Evolutionary conservation across 92 coral and sea anemone genomes (phyloP).

Genomic region (Bergia sp.): DNA sequence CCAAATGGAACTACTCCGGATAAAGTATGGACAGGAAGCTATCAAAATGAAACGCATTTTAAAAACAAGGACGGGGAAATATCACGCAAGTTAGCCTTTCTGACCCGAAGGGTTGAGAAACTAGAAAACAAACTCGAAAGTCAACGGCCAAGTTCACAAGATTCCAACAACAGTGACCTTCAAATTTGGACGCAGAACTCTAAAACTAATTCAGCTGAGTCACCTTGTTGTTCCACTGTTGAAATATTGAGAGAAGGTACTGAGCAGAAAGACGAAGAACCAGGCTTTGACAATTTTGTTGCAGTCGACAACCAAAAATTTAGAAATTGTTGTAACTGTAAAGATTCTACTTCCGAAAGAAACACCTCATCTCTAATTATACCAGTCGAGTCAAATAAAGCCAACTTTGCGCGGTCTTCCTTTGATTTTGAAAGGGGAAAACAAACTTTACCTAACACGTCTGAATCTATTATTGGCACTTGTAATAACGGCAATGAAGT

Average conservation of each 20-base stretch:
- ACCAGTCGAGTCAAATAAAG: conserved; percentile 78
- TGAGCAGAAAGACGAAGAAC: not conserved
- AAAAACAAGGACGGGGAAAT: conserved; percentile 47
- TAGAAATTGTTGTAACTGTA: conserved; percentile 11
- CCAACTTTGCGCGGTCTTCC: conserved; percentile 21
- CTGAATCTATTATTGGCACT: conserved; percentile 30
- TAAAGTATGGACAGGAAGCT: not conserved
- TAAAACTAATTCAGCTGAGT: not conserved
- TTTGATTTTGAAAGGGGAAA: conserved; percentile 56
- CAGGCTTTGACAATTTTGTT: not conserved
- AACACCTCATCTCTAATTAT: conserved; percentile 71
- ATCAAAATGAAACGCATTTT: not conserved
- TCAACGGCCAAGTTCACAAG: conserved; percentile 30
- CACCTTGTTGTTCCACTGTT: not conserved
- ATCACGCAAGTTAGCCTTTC: conserved; percentile 67
- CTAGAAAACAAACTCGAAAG: conserved; percentile 72
- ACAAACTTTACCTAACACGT: conserved; percentile 60
- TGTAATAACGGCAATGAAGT: conserved; percentile 17
- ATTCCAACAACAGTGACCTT: not conserved
- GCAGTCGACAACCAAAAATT: not conserved
- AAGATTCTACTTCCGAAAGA: conserved; percentile 57
- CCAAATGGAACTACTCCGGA: not conserved
- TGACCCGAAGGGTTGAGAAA: conserved; percentile 73
- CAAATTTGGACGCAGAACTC: not conserved
- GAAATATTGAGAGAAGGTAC: not conserved